phyloP scores from a whole-genome alignment of 1,140 invertebrate genomes.

The Chironomus striatipennis region DNA sequence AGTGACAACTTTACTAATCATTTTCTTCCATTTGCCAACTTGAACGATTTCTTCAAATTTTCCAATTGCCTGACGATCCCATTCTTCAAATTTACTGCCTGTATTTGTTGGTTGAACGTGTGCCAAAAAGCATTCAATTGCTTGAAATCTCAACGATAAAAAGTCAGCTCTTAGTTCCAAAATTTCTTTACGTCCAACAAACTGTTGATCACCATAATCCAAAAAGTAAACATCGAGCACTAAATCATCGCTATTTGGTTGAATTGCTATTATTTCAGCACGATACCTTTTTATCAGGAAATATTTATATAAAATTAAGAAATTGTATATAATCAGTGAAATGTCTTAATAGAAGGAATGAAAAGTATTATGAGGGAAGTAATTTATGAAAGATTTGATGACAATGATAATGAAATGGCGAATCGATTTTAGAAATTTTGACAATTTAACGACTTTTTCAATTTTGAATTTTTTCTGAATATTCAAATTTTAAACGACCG shows the following conservation, averaged over 20 bases:
- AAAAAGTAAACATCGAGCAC: constrained; percentile 63
- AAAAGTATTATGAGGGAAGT: not conserved
- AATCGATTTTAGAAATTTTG: no score
- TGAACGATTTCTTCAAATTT: constrained; percentile 55
- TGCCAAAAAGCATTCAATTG: constrained; percentile 69
- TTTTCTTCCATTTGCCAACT: constrained; percentile 54
- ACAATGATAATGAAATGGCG: no score
- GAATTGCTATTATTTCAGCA: constrained; percentile 48
- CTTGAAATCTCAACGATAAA: constrained; percentile 57
- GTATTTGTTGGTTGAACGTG: constrained; percentile 49
- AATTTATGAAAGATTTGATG: no score
- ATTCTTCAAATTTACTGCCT: constrained; percentile 39
- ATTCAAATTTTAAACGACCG: no score
- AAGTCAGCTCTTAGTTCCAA: constrained; percentile 64
- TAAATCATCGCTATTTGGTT: constrained; percentile 45
- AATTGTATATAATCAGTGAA: not conserved
- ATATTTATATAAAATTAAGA: constrained; percentile 16
- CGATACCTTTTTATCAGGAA: constrained; percentile 35
- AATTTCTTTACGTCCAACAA: constrained; percentile 49
- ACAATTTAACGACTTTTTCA: no score
- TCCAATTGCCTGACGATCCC: constrained; percentile 57
- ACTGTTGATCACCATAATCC: constrained; percentile 71
- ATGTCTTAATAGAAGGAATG: not conserved
- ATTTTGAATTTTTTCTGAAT: no score
- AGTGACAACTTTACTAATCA: constrained; percentile 56